A percentile compares a stretch with the other conserved stretches of the same genome.
Conservation (phyloP, 2,797 vertebrate genomes). For the Chromobotia macracanthus region DNA sequence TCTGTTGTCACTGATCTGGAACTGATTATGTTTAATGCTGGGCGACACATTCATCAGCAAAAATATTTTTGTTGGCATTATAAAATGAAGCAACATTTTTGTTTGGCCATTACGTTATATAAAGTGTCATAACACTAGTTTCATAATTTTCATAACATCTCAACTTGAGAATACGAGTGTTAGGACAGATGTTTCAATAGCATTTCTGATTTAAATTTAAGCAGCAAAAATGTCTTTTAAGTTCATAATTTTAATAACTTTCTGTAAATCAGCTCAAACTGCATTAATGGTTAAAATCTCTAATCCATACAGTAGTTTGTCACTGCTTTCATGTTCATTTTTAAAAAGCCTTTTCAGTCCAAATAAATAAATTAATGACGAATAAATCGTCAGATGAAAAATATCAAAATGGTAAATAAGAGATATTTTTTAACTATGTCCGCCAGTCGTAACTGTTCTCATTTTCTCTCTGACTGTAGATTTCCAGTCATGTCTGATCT, state of each 20-base stretch:
- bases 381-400: too few species aligned
- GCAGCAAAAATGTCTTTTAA: neutral
- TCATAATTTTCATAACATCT: neutral
- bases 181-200: neutral
- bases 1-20: slow-evolving; percentile 9
- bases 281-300: neutral
- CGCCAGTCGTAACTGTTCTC: neutral
- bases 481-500: slow-evolving; percentile 98
- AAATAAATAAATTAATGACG: too few species aligned
- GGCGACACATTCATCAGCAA: neutral
- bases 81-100: neutral
- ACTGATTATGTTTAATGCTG: neutral
- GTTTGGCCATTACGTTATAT: neutral
- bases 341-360: too few species aligned
- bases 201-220: neutral
- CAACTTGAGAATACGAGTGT: neutral
- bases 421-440: too few species aligned
- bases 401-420: too few species aligned
- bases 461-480: slow-evolving; percentile 72
- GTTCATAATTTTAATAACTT: neutral
- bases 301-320: neutral
- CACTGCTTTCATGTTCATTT: too few species aligned
- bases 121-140: neutral
- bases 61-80: neutral
- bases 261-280: neutral